Conservation (phyloP, 2,888 invertebrate genomes). For the Noctua janthe region DNA sequence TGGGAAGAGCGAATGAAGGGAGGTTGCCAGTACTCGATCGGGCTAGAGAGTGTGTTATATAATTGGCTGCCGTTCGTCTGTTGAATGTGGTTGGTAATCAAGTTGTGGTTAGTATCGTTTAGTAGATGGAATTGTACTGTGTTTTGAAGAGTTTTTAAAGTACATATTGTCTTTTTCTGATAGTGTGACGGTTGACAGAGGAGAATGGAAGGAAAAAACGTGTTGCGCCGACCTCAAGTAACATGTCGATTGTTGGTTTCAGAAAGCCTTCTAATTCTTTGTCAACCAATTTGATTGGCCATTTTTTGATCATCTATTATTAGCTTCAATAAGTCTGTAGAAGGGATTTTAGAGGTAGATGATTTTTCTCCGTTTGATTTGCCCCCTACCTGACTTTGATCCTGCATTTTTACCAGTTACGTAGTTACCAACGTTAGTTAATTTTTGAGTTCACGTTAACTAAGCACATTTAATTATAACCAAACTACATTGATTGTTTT, state of each 20-base stretch:
- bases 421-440: neutral
- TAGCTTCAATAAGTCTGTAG: neutral
- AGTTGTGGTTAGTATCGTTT: constrained; percentile 14
- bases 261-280: neutral
- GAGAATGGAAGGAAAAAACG: too few species aligned
- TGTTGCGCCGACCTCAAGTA: too few species aligned
- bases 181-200: neutral
- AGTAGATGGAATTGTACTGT: constrained; percentile 2
- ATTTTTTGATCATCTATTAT: neutral
- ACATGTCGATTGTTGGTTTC: too few species aligned
- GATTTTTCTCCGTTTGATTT: neutral
- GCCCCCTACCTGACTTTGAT: neutral
- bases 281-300: neutral
- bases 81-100: constrained; percentile 26
- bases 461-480: neutral
- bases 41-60: constrained; percentile 8
- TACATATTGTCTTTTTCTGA: neutral
- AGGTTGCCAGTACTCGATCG: constrained; percentile 3
- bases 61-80: constrained; percentile 23
- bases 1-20: constrained; percentile 41
- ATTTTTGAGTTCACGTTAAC: neutral
- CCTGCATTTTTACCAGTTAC: neutral
- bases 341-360: too few species aligned
- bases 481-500: neutral
- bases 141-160: neutral